Conservation (phyloP, 2,113 vertebrate species). For the Solenodon paradoxus region DNA sequence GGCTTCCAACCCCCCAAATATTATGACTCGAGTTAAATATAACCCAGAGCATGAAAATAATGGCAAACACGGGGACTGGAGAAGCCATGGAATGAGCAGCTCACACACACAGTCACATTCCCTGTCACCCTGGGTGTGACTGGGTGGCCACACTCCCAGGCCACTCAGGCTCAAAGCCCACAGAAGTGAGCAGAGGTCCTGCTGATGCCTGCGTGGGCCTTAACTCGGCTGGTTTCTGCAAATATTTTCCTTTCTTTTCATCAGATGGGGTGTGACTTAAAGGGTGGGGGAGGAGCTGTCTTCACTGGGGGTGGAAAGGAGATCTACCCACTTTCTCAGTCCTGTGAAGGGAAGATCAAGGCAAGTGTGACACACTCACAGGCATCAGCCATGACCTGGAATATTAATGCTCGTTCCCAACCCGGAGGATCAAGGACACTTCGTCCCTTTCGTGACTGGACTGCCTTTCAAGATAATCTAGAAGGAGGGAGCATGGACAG, state of each 20-base stretch:
- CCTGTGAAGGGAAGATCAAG: rapidly evolving
- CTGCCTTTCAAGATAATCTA: neutral
- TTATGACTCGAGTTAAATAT: constrained; percentile 74
- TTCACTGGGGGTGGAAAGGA: neutral
- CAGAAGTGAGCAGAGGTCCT: rapidly evolving
- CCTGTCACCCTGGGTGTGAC: neutral
- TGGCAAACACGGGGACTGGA: neutral
- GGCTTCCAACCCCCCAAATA: constrained; percentile 68
- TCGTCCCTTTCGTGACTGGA: neutral
- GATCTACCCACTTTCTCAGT: neutral
- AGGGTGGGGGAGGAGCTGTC: neutral
- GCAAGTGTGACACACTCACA: rapidly evolving
- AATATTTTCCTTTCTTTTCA: neutral
- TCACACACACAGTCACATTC: neutral
- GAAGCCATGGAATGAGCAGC: neutral
- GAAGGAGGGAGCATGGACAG: neutral
- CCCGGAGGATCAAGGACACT: neutral
- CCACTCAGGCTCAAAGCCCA: neutral
- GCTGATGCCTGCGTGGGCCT: neutral
- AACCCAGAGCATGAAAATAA: constrained; percentile 63
- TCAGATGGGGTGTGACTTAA: neutral
- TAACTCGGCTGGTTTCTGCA: neutral
- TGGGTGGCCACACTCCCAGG: neutral
- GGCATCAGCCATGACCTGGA: neutral
- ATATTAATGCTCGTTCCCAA: neutral